A percentile compares a stretch with the other conserved stretches of the same genome.
These are phyloP conservation scores for Carabus problematicus DNA, from an alignment of 2,888 invertebrate species.

Conservation along the genomic window DNA sequence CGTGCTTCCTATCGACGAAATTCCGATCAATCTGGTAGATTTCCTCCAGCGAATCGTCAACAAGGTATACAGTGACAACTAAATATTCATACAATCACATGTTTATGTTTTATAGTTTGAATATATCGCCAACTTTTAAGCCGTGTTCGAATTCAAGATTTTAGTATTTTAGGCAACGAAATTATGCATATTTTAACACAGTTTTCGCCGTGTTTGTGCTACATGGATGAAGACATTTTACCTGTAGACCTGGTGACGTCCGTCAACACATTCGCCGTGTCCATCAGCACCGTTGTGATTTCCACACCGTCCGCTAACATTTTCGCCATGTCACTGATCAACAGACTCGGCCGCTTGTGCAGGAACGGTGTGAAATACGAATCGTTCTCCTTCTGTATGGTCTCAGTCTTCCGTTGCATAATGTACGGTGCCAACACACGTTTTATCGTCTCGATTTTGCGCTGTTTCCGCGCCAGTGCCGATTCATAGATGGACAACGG, in stretches of 20 bases:
- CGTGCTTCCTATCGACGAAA: constrained; percentile 61
- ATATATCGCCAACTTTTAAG: too few relatives aligned
- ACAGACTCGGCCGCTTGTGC: constrained; percentile 56
- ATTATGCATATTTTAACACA: too few relatives aligned
- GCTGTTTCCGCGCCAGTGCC: constrained; percentile 6
- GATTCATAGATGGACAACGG: constrained; percentile 26
- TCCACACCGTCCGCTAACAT: constrained; percentile 67
- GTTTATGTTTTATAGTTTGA: not conserved
- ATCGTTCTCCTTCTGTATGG: not conserved
- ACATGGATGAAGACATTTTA: constrained; percentile 45
- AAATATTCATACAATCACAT: constrained; percentile 17
- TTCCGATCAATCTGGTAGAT: constrained; percentile 64
- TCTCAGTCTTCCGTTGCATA: constrained; percentile 21
- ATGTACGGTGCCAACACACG: constrained; percentile 68
- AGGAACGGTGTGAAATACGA: constrained; percentile 46
- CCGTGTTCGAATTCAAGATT: too few relatives aligned
- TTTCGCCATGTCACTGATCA: constrained; percentile 54
- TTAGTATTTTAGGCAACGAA: too few relatives aligned
- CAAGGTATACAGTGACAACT: constrained; percentile 64
- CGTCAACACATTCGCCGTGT: constrained; percentile 66
- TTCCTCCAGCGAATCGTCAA: constrained; percentile 63
- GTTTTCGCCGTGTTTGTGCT: not conserved
- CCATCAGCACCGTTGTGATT: constrained; percentile 63
- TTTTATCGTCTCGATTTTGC: constrained; percentile 56
- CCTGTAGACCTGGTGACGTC: constrained; percentile 65